Evolutionary conservation across 2,113 vertebrate genomes (phyloP).

Genomic region (Nerophis ophidion): DNA sequence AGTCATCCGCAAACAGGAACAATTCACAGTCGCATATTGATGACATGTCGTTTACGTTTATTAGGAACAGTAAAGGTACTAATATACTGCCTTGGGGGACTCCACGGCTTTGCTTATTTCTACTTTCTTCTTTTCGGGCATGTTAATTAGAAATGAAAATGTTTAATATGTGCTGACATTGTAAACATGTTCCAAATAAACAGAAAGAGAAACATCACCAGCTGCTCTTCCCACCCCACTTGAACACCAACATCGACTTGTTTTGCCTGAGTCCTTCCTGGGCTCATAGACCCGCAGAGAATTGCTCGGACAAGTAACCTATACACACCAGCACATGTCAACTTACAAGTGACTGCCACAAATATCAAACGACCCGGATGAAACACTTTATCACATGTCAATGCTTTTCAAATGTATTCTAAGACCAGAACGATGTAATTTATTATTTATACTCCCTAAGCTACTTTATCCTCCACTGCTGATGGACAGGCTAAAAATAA

Average conservation of each 20-base stretch:
- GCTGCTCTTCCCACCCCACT: conserved; percentile 41
- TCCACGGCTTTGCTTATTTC: no score
- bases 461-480: conserved; percentile 66
- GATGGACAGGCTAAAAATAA: conserved; percentile 69
- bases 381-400: conserved; percentile 79
- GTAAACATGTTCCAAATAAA: conserved; percentile 10
- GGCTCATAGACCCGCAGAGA: conserved; percentile 65
- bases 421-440: conserved; percentile 72
- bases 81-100: no score
- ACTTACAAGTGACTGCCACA: conserved; percentile 73
- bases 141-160: no score
- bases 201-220: conserved; percentile 13
- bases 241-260: conserved; percentile 67
- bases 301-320: conserved; percentile 65
- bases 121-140: background rate
- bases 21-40: no score
- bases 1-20: no score
- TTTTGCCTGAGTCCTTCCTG: conserved; percentile 66
- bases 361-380: conserved; percentile 73
- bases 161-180: background rate
- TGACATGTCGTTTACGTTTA: no score
- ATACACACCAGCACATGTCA: conserved; percentile 68
- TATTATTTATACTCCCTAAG: conserved; percentile 74
- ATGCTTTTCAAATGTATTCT: conserved; percentile 74
- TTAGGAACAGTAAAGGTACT: no score